Conservation (phyloP, 2,888 invertebrate species). For the Lasioglossum pauxillum region DNA sequence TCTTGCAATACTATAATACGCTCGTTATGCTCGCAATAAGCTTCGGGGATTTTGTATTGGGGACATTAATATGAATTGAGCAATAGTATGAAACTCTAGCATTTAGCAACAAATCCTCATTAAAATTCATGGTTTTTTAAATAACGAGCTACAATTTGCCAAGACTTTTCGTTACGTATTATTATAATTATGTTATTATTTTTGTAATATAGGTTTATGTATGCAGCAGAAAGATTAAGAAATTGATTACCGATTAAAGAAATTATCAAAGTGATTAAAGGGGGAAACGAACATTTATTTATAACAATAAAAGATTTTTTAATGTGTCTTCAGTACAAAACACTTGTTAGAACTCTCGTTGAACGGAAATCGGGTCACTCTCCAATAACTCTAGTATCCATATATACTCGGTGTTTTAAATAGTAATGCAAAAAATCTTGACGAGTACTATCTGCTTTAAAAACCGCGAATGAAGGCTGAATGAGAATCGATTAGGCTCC, state of each 20-base stretch:
- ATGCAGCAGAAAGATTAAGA: not conserved
- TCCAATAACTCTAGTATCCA: not conserved
- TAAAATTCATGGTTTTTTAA: not conserved
- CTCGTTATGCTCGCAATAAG: not conserved
- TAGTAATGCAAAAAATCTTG: not conserved
- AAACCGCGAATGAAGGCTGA: not conserved
- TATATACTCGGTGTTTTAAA: not conserved
- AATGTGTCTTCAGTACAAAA: not conserved
- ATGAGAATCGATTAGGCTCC: not conserved
- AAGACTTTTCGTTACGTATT: not conserved
- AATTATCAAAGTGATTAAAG: not conserved
- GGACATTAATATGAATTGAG: not conserved
- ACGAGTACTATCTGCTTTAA: not conserved
- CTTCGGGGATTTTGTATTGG: not conserved
- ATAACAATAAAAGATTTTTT: not conserved
- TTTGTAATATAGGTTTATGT: not conserved
- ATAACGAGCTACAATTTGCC: not conserved
- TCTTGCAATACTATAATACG: not conserved
- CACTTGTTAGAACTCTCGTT: not conserved
- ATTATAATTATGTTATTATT: not conserved
- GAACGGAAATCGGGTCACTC: not conserved
- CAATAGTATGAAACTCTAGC: not conserved
- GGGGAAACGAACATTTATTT: not conserved
- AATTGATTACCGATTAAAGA: no score
- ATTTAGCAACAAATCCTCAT: not conserved